Conservation (phyloP, 2,888 invertebrate species). For the Iselma pallidipennis region DNA sequence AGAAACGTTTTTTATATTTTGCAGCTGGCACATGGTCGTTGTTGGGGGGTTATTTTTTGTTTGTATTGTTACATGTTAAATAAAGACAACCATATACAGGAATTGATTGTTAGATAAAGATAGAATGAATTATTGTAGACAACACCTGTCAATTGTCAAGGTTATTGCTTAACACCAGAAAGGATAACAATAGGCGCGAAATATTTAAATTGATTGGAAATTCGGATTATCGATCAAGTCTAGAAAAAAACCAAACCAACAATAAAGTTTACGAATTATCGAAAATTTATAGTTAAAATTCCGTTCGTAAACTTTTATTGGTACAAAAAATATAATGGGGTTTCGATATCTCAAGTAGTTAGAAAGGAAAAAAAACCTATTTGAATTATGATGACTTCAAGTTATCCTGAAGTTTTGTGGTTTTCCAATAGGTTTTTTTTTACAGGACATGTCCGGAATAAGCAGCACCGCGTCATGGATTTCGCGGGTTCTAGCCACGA, state of each 20-base stretch:
- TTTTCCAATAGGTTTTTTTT: no score
- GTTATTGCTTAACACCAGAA: slow-evolving; percentile 5
- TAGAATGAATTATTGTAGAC: slow-evolving; percentile 4
- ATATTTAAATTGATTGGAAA: not conserved
- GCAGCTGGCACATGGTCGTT: slow-evolving; percentile 34
- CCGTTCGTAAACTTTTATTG: not conserved
- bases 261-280: no score
- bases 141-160: slow-evolving; percentile 25
- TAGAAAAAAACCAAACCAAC: no score
- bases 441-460: no score
- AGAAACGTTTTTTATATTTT: not conserved
- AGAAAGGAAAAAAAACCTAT: not conserved
- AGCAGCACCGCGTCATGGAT: no score
- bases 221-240: not conserved
- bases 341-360: not conserved
- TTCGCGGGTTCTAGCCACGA: no score
- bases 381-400: not conserved
- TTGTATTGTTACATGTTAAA: slow-evolving; percentile 29
- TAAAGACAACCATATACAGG: slow-evolving; percentile 8
- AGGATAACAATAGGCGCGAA: not conserved
- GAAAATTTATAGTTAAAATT: no score
- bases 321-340: not conserved
- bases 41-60: slow-evolving; percentile 14
- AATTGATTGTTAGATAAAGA: slow-evolving; percentile 10
- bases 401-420: no score